These are phyloP conservation scores for Oscheius sp. DNA, from an alignment of 2,888 invertebrate genomes.

Conservation along the genomic window DNA sequence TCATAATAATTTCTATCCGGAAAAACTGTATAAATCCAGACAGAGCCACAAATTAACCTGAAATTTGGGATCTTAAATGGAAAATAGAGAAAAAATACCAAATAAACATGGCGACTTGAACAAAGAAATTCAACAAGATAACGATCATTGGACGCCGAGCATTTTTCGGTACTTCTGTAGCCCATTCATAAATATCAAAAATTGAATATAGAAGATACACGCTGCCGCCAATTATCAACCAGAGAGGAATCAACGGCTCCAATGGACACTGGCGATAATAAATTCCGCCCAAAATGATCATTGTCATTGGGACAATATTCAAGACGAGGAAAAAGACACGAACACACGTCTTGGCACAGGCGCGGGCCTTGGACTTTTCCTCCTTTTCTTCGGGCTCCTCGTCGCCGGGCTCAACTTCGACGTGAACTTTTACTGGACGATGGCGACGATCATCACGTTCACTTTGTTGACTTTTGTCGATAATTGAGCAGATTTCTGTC, in stretches of 20 bases:
- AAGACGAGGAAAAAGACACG: neutral
- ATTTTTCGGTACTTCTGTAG: neutral
- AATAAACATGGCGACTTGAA: neutral
- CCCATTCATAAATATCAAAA: constrained; percentile 1
- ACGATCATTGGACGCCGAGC: no score
- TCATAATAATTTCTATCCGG: neutral
- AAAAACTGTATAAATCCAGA: constrained; percentile 4
- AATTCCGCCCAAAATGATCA: neutral
- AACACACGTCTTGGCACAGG: no score
- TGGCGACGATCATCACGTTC: no score
- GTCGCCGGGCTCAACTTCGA: no score
- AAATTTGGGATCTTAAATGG: neutral
- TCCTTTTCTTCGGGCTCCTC: no score
- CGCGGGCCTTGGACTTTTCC: no score
- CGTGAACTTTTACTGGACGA: no score
- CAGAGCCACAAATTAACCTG: neutral
- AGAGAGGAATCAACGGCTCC: neutral
- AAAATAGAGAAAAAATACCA: neutral
- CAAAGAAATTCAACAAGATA: neutral
- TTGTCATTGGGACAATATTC: neutral
- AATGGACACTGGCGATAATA: neutral
- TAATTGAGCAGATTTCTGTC: no score
- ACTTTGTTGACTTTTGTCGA: no score
- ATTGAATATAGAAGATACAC: neutral
- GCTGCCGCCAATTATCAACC: neutral